A percentile compares a stretch with the other conserved stretches of the same genome.
These are phyloP conservation scores for Gastrophysa polygoni DNA, from an alignment of 2,888 invertebrate genomes.

Conservation along the genomic window DNA sequence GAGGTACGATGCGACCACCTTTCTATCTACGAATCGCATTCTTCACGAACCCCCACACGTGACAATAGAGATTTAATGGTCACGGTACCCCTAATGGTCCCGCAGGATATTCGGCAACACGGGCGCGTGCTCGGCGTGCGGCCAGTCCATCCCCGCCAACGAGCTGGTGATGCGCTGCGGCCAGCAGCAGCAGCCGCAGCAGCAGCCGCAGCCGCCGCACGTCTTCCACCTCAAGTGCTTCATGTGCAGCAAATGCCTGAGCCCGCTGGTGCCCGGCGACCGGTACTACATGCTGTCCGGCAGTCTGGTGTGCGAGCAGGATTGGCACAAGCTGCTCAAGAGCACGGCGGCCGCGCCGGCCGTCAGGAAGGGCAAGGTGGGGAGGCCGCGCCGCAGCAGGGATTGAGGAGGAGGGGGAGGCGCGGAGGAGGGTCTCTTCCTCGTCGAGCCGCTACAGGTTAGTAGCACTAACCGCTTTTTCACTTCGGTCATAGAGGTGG, in stretches of 20 bases:
- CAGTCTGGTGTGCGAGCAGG: conserved; percentile 91
- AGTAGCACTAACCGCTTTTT: no score
- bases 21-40: not conserved
- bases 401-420: conserved; percentile 72
- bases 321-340: conserved; percentile 92
- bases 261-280: conserved; percentile 89
- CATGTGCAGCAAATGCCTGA: conserved; percentile 91
- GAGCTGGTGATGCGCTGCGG: conserved; percentile 92
- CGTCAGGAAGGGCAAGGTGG: conserved; percentile 88
- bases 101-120: conserved; percentile 89
- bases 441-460: no score
- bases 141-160: conserved; percentile 89
- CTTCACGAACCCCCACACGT: not conserved
- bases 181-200: conserved; percentile 61
- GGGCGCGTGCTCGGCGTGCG: conserved; percentile 90
- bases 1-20: no score
- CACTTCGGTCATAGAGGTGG: no score
- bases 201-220: conserved; percentile 67
- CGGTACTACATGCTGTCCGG: conserved; percentile 88
- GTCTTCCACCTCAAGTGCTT: conserved; percentile 97
- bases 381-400: conserved; percentile 85
- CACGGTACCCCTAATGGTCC: conserved; percentile 53
- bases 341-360: conserved; percentile 70
- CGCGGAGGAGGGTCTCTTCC: no score
- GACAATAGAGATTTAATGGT: conserved; percentile 50